phyloP scores from a whole-genome alignment of 2,113 vertebrate species.

The Tonatia bakeri region DNA sequence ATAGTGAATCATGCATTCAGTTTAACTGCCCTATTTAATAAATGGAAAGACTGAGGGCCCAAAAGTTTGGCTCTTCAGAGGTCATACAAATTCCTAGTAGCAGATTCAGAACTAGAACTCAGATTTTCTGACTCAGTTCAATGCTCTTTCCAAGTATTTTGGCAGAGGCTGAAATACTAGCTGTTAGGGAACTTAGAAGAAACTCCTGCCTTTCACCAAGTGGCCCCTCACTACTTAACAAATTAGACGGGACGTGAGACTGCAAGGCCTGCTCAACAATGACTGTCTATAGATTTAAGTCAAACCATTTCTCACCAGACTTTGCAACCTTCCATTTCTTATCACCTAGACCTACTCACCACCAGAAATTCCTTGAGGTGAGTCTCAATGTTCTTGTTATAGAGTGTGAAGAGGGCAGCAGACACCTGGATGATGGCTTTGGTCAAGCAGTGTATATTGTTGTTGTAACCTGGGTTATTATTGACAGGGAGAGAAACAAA shows the following conservation, averaged over 20 bases:
- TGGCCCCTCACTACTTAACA: neutral
- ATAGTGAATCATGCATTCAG: neutral
- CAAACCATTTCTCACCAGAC: neutral
- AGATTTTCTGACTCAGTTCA: slow-evolving; percentile 9
- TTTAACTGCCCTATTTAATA: slow-evolving; percentile 6
- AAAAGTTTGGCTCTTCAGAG: slow-evolving; percentile 14
- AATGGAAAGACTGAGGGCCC: slow-evolving; percentile 1
- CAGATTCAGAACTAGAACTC: neutral
- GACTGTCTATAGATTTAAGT: neutral
- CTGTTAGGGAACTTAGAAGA: neutral
- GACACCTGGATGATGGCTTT: slow-evolving; percentile 89
- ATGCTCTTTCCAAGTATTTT: neutral
- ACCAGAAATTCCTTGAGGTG: slow-evolving; percentile 94
- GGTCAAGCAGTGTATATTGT: slow-evolving; percentile 94
- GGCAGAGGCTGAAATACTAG: neutral
- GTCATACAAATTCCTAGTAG: neutral
- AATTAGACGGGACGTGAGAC: neutral
- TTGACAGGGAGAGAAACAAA: neutral
- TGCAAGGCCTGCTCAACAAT: neutral
- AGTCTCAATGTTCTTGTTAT: slow-evolving; percentile 90
- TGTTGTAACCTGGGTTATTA: slow-evolving; percentile 85
- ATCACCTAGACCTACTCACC: slow-evolving; percentile 77
- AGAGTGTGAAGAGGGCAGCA: slow-evolving; percentile 92
- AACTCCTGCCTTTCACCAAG: neutral
- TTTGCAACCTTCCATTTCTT: neutral